Evolutionary conservation across 2,888 invertebrate genomes (phyloP), one percentile per base, ranked within the genome.

Genomic region (Heterodera filipjevi): DNA sequence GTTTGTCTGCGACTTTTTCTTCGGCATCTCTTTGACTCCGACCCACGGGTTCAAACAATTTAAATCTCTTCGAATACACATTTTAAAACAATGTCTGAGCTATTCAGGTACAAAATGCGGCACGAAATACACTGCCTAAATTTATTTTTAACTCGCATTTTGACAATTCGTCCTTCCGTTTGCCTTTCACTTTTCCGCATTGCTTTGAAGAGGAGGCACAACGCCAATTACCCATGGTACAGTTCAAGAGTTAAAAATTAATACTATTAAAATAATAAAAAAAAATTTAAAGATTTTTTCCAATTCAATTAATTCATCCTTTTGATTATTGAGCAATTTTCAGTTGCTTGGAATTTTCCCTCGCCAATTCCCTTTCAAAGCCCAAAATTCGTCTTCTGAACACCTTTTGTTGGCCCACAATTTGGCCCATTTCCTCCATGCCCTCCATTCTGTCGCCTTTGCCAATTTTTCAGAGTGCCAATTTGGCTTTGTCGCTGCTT

Each of bases 21-120:
- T 35, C 32, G 27, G 10, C 81, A 82, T n/a, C 49, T 81, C 14
- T 81, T 82, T 53, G 81, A 81, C 59, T 30, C 64, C 12, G 81
- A 81, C 68, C 70, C 39, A 16, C 66, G 81, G 33, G 81, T 81
- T 27, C 66, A 16, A 27, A 49, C 53, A 49, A 27, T 53, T 75
- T 12, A 3, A 19, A 64, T 22, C 10, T 59, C n/a, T n/a, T n/a
- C n/a, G n/a, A n/a, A n/a, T n/a, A n/a, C n/a, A n/a, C n/a, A n/a
- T n/a, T n/a, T n/a, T n/a, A n/a, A n/a, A n/a, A n/a, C n/a, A n/a
- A n/a, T n/a, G n/a, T n/a, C n/a, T n/a, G 12, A 35, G 3, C 53
- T 64, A 64, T 75, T 64, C 30, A 75, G 75, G 64, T 75, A 12
- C 53, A 75, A 32, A 53, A 46, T 35, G 72, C 80, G 30, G 72